Evolutionary conservation across 2,113 vertebrate genomes (phyloP).

Genomic region (Conger conger): DNA sequence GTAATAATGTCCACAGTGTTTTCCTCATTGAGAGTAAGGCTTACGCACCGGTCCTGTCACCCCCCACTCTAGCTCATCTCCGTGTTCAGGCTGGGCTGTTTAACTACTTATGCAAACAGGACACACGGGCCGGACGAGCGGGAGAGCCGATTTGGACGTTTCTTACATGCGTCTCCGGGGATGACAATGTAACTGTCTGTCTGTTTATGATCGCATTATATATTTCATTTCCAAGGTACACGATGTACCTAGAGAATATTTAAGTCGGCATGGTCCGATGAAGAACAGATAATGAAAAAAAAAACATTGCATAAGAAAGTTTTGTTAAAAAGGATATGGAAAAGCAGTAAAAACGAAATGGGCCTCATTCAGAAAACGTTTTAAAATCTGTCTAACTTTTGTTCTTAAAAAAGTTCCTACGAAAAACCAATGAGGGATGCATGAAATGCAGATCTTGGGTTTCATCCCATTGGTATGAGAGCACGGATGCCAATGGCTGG

Average conservation of each 20-base stretch:
- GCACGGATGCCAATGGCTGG: too few relatives aligned
- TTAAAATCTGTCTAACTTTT: too few relatives aligned
- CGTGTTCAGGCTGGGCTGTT: neutral
- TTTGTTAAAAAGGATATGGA: neutral
- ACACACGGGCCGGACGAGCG: neutral
- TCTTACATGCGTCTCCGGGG: neutral
- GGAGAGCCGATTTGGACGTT: neutral
- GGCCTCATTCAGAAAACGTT: neutral
- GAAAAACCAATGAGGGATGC: too few relatives aligned
- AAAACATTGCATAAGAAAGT: conserved; percentile 5
- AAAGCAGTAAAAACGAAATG: conserved; percentile 2
- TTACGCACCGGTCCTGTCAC: conserved; percentile 23
- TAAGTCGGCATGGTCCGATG: neutral
- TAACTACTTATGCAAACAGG: neutral
- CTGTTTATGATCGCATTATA: neutral
- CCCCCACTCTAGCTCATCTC: neutral
- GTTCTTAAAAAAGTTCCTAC: too few relatives aligned
- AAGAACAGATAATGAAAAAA: neutral
- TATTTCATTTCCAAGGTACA: neutral
- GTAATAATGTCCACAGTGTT: conserved; percentile 33
- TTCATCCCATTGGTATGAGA: too few relatives aligned
- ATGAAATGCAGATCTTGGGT: too few relatives aligned
- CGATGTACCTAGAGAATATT: neutral
- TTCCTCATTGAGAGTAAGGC: conserved; percentile 30
- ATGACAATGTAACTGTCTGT: neutral